Percentiles rank a stretch among this genome's conserved stretches.
These are phyloP conservation scores for Tethya wilhelma DNA, from an alignment of 37 sponge, comb jelly and placozoan species.

Conservation along the genomic window DNA sequence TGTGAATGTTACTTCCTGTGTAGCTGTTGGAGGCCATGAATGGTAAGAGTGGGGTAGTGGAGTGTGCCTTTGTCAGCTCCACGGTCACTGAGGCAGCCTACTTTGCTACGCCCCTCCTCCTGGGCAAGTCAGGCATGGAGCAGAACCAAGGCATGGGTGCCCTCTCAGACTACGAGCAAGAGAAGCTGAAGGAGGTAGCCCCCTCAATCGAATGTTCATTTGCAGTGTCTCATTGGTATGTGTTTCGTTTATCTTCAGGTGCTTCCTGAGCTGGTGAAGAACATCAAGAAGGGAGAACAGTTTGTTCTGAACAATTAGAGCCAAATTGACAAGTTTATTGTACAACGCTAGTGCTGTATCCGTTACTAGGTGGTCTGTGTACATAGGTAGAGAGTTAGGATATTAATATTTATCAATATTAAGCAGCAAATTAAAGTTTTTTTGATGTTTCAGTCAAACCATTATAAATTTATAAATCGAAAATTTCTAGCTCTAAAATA, in stretches of 20 bases:
- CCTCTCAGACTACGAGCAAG: slow-evolving; percentile 87
- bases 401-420: too few relatives aligned
- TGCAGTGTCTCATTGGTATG: neutral
- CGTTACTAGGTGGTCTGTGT: too few relatives aligned
- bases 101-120: slow-evolving; percentile 89
- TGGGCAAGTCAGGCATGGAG: slow-evolving; percentile 88
- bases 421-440: too few relatives aligned
- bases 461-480: too few relatives aligned
- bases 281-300: slow-evolving; percentile 89
- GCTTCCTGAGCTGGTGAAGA: slow-evolving; percentile 84
- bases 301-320: slow-evolving; percentile 71
- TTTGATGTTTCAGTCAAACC: too few relatives aligned
- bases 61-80: slow-evolving; percentile 95
- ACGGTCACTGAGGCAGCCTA: slow-evolving; percentile 84
- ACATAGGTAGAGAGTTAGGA: too few relatives aligned
- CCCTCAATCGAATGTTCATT: neutral
- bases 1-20: neutral
- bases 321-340: too few relatives aligned
- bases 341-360: too few relatives aligned
- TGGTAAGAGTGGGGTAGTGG: slow-evolving; percentile 81
- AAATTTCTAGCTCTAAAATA: too few relatives aligned
- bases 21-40: slow-evolving; percentile 74
- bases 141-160: slow-evolving; percentile 85
- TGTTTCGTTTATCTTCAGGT: slow-evolving; percentile 28
- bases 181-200: slow-evolving; percentile 72